Percentiles rank a stretch among this genome's conserved stretches.
phyloP scores from a whole-genome alignment of 2,888 invertebrate species.

The Hirtodrosophila histrioides region DNA sequence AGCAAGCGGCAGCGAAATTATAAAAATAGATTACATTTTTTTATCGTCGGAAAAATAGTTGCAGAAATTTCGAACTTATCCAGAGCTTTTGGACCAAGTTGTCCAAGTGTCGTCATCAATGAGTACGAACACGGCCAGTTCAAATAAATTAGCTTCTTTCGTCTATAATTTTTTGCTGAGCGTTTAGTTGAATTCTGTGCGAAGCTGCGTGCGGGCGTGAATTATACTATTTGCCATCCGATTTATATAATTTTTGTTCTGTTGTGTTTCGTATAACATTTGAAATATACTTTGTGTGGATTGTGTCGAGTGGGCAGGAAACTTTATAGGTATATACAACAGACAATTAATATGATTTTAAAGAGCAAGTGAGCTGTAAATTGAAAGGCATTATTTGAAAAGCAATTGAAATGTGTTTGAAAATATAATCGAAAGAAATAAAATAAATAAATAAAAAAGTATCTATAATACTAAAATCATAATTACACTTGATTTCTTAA shows the following conservation, averaged over 20 bases:
- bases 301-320: slow-evolving; percentile 7
- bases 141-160: slow-evolving; percentile 51
- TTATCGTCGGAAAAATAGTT: slow-evolving; percentile 56
- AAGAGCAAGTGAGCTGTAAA: neutral
- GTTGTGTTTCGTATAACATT: slow-evolving; percentile 21
- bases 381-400: neutral
- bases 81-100: slow-evolving; percentile 50
- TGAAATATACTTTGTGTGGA: slow-evolving; percentile 5
- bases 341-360: neutral
- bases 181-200: slow-evolving; percentile 66
- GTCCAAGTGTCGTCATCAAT: slow-evolving; percentile 71
- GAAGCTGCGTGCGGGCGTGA: slow-evolving; percentile 70
- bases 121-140: slow-evolving; percentile 46
- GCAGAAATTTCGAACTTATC: slow-evolving; percentile 69
- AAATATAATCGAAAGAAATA: neutral
- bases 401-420: neutral
- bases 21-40: slow-evolving; percentile 73
- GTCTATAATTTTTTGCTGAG: slow-evolving; percentile 20
- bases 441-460: slow-evolving; percentile 2
- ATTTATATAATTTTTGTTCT: slow-evolving; percentile 20
- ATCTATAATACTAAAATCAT: neutral
- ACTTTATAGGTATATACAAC: slow-evolving; percentile 19
- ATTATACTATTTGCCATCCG: slow-evolving; percentile 18
- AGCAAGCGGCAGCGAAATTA: slow-evolving; percentile 45
- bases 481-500: neutral